Conservation (phyloP, 2,797 vertebrate genomes). For the Eospalax fontanierii region DNA sequence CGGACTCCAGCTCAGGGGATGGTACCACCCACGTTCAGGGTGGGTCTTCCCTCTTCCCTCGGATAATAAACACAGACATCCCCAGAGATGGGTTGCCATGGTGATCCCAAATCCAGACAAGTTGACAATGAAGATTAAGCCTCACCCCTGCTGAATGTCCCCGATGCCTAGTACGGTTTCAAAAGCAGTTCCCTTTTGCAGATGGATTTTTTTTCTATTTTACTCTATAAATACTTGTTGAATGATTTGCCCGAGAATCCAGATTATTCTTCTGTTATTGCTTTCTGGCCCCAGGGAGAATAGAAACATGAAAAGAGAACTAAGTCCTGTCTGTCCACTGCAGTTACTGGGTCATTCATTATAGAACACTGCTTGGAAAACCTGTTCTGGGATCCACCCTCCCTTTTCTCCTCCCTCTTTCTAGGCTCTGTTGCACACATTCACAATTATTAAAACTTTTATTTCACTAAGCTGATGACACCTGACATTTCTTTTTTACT, state of each 20-base stretch:
- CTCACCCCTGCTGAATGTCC: neutral
- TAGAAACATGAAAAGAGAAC: constrained; percentile 29
- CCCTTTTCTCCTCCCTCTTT: neutral
- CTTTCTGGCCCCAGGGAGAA: constrained; percentile 9
- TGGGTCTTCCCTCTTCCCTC: neutral
- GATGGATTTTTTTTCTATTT: constrained; percentile 28
- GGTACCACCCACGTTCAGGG: neutral
- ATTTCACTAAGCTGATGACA: constrained; percentile 28
- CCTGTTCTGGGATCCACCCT: neutral
- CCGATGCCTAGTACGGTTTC: neutral
- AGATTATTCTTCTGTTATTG: neutral
- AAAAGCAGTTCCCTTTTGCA: neutral
- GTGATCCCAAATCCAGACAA: neutral
- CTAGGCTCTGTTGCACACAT: neutral
- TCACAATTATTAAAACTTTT: neutral
- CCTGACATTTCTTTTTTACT: neutral
- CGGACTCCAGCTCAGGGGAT: too few species aligned
- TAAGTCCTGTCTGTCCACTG: neutral
- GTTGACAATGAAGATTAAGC: neutral
- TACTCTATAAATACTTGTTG: constrained; percentile 53
- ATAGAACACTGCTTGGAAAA: constrained; percentile 32
- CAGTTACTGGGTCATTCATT: neutral
- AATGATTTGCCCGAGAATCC: constrained; percentile 46
- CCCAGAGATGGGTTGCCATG: neutral
- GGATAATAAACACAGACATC: neutral